Conservation (phyloP, 2,797 vertebrate species). For the Hoplostethus mediterraneus region DNA sequence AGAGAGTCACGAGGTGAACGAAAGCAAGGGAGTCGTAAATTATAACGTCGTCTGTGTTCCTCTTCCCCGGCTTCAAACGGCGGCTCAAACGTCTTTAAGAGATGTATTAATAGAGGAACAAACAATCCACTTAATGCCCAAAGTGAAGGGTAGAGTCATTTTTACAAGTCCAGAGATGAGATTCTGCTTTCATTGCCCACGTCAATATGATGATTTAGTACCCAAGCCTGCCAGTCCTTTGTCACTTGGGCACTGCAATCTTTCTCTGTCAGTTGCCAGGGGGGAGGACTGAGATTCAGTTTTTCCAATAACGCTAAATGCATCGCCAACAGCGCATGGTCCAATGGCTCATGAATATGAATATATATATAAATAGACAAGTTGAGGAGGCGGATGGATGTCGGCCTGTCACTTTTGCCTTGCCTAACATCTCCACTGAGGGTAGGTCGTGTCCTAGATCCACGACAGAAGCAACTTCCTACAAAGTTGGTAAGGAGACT, state of each 20-base stretch:
- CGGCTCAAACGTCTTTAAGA: constrained; percentile 59
- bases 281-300: constrained; percentile 75
- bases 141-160: constrained; percentile 81
- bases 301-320: constrained; percentile 87
- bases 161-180: constrained; percentile 80
- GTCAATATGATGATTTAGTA: constrained; percentile 82
- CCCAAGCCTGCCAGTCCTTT: constrained; percentile 81
- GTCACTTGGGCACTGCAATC: constrained; percentile 84
- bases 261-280: constrained; percentile 84
- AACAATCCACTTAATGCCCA: constrained; percentile 83
- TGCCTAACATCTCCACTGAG: constrained; percentile 81
- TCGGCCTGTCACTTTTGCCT: constrained; percentile 81
- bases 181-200: constrained; percentile 73
- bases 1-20: constrained; percentile 41
- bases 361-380: constrained; percentile 86
- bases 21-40: constrained; percentile 63
- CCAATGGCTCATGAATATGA: constrained; percentile 87
- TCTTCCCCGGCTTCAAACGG: constrained; percentile 36
- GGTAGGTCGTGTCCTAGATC: constrained; percentile 69
- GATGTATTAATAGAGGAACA: constrained; percentile 77
- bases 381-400: constrained; percentile 83
- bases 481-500: constrained; percentile 32
- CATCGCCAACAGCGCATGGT: constrained; percentile 76
- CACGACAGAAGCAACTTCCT: constrained; percentile 45
- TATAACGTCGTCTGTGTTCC: constrained; percentile 54